phyloP scores from a whole-genome alignment of 2,888 invertebrate genomes.

The Aporophyla nigra region DNA sequence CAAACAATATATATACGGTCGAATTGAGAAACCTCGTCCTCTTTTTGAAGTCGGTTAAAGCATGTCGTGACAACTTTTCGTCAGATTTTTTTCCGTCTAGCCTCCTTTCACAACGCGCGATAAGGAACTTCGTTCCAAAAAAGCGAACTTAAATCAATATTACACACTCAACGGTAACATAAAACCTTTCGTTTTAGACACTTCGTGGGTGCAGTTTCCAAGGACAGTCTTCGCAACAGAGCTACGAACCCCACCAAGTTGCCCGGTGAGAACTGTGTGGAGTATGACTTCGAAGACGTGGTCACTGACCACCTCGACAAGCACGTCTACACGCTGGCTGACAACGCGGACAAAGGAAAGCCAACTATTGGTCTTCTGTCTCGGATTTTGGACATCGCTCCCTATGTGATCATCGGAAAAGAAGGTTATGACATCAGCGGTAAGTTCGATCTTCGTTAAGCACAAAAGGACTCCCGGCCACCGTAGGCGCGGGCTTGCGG shows the following conservation, averaged over 20 bases:
- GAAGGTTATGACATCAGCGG: constrained; percentile 43
- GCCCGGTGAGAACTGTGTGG: constrained; percentile 80
- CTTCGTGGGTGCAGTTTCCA: constrained; percentile 70
- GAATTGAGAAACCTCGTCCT: no score
- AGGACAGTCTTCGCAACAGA: constrained; percentile 89
- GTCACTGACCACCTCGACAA: constrained; percentile 91
- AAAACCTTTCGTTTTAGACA: constrained; percentile 48
- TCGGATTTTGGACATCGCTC: constrained; percentile 94
- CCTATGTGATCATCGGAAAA: constrained; percentile 92
- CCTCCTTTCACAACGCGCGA: no score
- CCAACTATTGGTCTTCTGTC: constrained; percentile 93
- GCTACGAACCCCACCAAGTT: constrained; percentile 70
- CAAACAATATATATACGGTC: no score
- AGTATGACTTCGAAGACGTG: constrained; percentile 84
- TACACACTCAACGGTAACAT: not conserved
- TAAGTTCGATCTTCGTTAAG: constrained; percentile 17
- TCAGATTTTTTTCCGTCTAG: no score
- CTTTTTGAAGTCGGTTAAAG: no score
- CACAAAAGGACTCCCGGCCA: no score
- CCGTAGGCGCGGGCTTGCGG: no score
- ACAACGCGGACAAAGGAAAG: constrained; percentile 62
- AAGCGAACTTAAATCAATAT: not conserved
- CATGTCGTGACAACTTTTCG: no score
- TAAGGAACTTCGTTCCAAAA: no score
- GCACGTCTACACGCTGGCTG: constrained; percentile 91